These are phyloP conservation scores for Polypterus senegalus DNA, from an alignment of 2,113 vertebrate species.

Conservation along the genomic window DNA sequence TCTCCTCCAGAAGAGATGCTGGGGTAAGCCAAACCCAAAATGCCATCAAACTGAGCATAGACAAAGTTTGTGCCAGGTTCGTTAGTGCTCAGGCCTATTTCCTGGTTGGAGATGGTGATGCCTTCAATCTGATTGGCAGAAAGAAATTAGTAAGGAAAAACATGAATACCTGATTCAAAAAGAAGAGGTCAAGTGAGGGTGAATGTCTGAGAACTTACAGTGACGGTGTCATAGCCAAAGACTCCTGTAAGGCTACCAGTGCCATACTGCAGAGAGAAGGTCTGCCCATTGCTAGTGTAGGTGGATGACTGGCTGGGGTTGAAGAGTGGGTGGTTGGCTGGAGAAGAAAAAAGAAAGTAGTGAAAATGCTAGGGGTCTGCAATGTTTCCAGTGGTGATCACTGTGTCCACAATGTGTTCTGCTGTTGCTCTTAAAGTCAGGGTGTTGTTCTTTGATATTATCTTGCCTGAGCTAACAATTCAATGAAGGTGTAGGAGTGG, in stretches of 20 bases:
- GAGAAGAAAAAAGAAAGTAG: not conserved
- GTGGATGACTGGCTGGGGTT: slow-evolving; percentile 19
- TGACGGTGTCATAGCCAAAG: slow-evolving; percentile 26
- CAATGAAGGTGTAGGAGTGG: too few species aligned
- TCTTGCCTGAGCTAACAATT: too few species aligned
- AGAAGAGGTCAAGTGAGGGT: too few species aligned
- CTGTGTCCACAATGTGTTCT: too few species aligned
- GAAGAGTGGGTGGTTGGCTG: slow-evolving; percentile 14
- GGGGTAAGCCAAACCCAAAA: slow-evolving; percentile 35
- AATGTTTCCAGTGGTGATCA: too few species aligned
- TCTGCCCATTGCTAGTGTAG: slow-evolving; percentile 7
- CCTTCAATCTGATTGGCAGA: slow-evolving; percentile 41
- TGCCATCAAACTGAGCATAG: slow-evolving; percentile 32
- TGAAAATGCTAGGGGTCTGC: too few species aligned
- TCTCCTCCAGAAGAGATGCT: slow-evolving; percentile 23
- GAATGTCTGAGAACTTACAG: slow-evolving; percentile 6
- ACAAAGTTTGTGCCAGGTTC: slow-evolving; percentile 33
- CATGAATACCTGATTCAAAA: not conserved
- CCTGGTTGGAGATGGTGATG: slow-evolving; percentile 34
- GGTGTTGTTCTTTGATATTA: too few species aligned
- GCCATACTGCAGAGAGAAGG: slow-evolving; percentile 19
- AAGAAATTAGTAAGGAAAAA: not conserved
- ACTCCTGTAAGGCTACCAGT: slow-evolving; percentile 15
- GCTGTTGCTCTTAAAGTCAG: too few species aligned
- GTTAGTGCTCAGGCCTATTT: slow-evolving; percentile 34